Evolutionary conservation across 2,113 vertebrate species (phyloP), one percentile per base, ranked within the genome.

Genomic region (Pavo muticus): DNA sequence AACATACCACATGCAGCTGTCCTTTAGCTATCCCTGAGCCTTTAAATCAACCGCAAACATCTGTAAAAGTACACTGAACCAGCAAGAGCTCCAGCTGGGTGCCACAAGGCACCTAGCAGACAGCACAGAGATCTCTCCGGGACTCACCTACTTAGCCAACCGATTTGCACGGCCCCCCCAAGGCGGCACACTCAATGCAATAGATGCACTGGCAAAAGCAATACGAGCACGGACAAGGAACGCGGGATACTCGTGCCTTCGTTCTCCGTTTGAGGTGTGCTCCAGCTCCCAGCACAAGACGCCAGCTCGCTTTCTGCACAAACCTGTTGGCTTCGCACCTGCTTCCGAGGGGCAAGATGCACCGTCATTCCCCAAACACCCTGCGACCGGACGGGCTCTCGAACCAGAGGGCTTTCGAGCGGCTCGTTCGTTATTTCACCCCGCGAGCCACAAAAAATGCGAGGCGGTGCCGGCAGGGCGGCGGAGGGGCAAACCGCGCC

Each of bases 291-390:
- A 48, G 79, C 39, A 70, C 68, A 6, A 78, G 57, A 37, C 14
- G 4, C 18, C 71, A 60, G 80, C 76, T 47, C 5, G 40, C 45
- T 6, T 60, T 27, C 60, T 5, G 70, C 67, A 35, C 71, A 81
- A 88, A 97, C 97, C 97, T 96, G 96, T 91, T 96, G 96, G 94
- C 91, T 72, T 0, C 5, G 37, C 32, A 88, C 68, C 54, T 25
- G 20, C 27, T 23, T 74, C 76, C 39, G 50, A 68, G 61, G 83
- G 83, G 56, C 7, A 30, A 94, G 80, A 94, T 96, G 96, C 97
- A 97, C 74, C 52, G 93, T 95, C 96, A 97, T 91, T 14, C 45
- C 85, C 48, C 27, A 18, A 69, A 72, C 39, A 32, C 63, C 12
- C 59, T 39, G 59, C 16, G 63, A 71, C 72, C 48, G 27, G 81